Percentiles rank a stretch among this genome's conserved stretches.
Evolutionary conservation across 2,797 vertebrate genomes (phyloP).

Genomic region (Meriones psammophilus): DNA sequence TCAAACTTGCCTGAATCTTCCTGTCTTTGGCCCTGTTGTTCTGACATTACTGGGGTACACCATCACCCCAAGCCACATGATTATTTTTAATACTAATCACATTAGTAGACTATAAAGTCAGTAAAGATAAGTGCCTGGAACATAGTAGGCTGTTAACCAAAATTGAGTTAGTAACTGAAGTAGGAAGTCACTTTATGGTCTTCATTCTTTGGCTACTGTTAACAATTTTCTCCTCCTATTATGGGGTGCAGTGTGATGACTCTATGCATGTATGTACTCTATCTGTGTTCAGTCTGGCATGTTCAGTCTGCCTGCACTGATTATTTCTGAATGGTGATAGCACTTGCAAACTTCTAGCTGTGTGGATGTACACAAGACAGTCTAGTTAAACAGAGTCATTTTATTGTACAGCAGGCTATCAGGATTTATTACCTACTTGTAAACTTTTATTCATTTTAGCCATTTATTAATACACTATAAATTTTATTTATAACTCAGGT

Average conservation of each 20-base stretch:
- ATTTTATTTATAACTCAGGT: not conserved
- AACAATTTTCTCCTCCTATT: not conserved
- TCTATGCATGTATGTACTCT: too few species aligned
- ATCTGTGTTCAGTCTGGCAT: not conserved
- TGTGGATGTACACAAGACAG: not conserved
- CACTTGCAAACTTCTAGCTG: not conserved
- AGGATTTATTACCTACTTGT: not conserved
- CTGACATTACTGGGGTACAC: not conserved
- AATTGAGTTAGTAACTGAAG: not conserved
- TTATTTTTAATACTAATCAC: constrained; percentile 13
- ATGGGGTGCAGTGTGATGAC: not conserved
- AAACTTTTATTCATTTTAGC: not conserved
- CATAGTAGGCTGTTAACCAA: not conserved
- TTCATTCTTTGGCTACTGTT: not conserved
- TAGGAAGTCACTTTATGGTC: not conserved
- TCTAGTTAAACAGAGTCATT: not conserved
- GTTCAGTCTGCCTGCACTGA: not conserved
- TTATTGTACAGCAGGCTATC: not conserved
- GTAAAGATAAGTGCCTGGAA: not conserved
- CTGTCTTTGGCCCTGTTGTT: not conserved
- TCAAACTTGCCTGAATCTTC: not conserved
- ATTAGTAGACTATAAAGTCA: not conserved
- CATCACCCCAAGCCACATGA: not conserved
- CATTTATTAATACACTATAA: constrained; percentile 7
- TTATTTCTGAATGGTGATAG: not conserved